Evolutionary conservation across 2,888 invertebrate species (phyloP).

Genomic region (Zelleria hepariella): DNA sequence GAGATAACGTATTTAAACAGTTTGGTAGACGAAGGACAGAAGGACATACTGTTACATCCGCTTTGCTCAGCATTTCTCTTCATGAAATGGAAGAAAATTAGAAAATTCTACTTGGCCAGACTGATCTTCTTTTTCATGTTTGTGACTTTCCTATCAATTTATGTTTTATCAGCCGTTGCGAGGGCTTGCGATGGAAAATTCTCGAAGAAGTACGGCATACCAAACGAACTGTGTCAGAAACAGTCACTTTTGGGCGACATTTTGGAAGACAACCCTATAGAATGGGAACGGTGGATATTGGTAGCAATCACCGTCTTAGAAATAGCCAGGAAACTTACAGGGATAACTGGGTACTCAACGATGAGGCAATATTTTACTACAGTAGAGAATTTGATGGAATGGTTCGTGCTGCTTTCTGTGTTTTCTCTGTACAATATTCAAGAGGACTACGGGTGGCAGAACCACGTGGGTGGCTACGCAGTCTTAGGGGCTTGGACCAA

Average conservation of each 20-base stretch:
- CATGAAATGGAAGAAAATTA: slow-evolving; percentile 91
- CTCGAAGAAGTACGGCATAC: slow-evolving; percentile 64
- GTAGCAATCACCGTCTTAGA: slow-evolving; percentile 84
- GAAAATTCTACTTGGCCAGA: slow-evolving; percentile 88
- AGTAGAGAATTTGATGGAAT: slow-evolving; percentile 88
- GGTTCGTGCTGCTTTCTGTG: slow-evolving; percentile 88
- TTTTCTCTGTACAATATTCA: slow-evolving; percentile 85
- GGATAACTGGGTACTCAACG: slow-evolving; percentile 84
- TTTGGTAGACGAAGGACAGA: slow-evolving; percentile 90
- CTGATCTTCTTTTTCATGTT: slow-evolving; percentile 85
- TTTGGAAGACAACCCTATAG: slow-evolving; percentile 81
- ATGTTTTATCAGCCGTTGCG: slow-evolving; percentile 84
- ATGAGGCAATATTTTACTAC: slow-evolving; percentile 84
- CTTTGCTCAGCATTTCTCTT: slow-evolving; percentile 89
- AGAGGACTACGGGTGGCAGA: slow-evolving; percentile 86
- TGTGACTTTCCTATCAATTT: slow-evolving; percentile 83
- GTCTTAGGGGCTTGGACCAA: slow-evolving; percentile 90
- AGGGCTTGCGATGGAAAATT: slow-evolving; percentile 74
- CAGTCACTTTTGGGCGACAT: slow-evolving; percentile 81
- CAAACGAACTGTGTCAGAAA: slow-evolving; percentile 80
- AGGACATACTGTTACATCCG: slow-evolving; percentile 88
- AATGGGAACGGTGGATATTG: slow-evolving; percentile 84
- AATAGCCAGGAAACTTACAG: slow-evolving; percentile 82
- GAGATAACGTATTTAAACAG: slow-evolving; percentile 90
- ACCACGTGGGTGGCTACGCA: slow-evolving; percentile 88